These are phyloP conservation scores for Hemitrygon akajei DNA, from an alignment of 2,797 vertebrate genomes.

Conservation along the genomic window DNA sequence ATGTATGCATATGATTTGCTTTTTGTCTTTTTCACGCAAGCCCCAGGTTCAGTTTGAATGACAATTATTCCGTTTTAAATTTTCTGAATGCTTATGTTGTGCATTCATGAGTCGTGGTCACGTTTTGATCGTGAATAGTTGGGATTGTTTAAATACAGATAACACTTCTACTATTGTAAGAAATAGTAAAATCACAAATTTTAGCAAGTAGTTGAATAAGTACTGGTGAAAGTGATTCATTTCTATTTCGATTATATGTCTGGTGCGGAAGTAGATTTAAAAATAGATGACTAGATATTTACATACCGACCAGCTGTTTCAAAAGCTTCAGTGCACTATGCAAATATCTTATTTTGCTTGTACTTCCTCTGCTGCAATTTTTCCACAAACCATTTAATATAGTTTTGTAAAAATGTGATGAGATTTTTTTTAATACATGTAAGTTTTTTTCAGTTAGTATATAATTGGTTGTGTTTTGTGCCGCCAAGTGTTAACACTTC, in stretches of 20 bases:
- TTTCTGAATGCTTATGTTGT: background rate
- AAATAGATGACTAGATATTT: constrained; percentile 28
- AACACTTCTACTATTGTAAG: background rate
- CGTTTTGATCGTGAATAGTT: background rate
- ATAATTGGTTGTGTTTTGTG: background rate
- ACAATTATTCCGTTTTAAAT: background rate
- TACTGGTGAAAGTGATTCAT: constrained; percentile 5
- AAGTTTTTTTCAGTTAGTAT: background rate
- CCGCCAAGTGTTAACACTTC: background rate
- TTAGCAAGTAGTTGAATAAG: constrained; percentile 1
- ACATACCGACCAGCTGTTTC: constrained; percentile 19
- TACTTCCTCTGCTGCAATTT: background rate
- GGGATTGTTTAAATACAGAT: background rate
- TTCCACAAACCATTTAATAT: no score
- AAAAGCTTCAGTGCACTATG: background rate
- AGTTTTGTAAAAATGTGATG: background rate
- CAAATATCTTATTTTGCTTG: background rate
- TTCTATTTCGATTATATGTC: background rate
- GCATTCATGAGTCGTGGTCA: background rate
- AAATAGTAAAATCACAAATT: background rate
- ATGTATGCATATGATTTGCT: background rate
- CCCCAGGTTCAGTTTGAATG: background rate
- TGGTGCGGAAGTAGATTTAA: background rate
- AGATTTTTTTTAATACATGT: background rate
- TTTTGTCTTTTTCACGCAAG: background rate